Evolutionary conservation across 2,888 invertebrate genomes (phyloP), one percentile per base, ranked within the genome.

Genomic region (Tethea ocularis): DNA sequence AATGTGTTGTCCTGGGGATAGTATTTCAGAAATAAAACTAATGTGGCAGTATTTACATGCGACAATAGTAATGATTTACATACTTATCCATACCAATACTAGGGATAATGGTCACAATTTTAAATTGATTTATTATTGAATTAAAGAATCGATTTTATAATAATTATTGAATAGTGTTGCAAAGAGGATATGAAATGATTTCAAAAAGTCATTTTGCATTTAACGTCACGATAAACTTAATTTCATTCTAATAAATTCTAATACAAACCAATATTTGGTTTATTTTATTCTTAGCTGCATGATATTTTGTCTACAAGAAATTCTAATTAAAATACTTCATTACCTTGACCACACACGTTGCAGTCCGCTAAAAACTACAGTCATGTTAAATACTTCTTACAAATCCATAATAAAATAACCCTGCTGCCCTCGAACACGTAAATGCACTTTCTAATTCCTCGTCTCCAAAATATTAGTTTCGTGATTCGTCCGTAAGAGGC

Each of bases 1-100:
- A 33, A 6, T 33, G 10, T 8, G 0, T 17, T 41, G n/a, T 1
- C 17, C 11, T 38, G 38, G 62, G 4, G 10, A 29, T 29, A 6
- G 29, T 29, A 29, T 29, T 29, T 29, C 29, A 29, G 29, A 33
- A 33, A 33, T 13, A 13, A 6, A 24, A 24, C 2, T 24, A 5
- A 24, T 24, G 2, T 67, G 67, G 75, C 71, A 67, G 56, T 74
- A 77, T 72, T 69, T 76, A 77, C 76, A 76, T 64, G 76, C 72
- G 53, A 57, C 60, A n/a, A 53, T 53, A 51, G 15, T 57, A 53
- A 61, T 36, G 22, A 15, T 20, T 36, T 13, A 13, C 26, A 46
- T 41, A 56, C 24, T 17, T 41, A 17, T 17, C 17, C 17, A 1
- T 36, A 36, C 36, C 2, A 41, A 8, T 15, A 0, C 8, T 2